Conservation (phyloP, 2,113 vertebrate genomes). For the Eurystomus gularis region DNA sequence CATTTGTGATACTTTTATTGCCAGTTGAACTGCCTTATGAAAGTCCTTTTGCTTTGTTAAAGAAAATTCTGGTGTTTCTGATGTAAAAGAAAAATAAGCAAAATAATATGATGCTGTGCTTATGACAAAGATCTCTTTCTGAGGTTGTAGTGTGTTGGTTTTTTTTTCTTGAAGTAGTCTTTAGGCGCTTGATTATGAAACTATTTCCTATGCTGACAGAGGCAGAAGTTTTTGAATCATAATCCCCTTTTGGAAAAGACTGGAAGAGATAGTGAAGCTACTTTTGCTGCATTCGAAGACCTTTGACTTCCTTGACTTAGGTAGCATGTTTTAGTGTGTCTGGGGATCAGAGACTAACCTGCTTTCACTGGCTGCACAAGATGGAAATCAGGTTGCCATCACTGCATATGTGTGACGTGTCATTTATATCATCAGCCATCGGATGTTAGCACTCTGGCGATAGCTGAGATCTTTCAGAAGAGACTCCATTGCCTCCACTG, state of each 20-base stretch:
- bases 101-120: not conserved
- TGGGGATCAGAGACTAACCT: not conserved
- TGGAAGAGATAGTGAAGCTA: not conserved
- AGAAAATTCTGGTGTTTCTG: not conserved
- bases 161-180: not conserved
- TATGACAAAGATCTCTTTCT: not conserved
- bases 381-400: not conserved
- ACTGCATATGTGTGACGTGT: not conserved
- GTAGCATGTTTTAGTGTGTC: not conserved
- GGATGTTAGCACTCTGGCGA: not conserved
- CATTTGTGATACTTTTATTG: not conserved
- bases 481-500: not conserved
- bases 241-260: not conserved
- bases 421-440: not conserved
- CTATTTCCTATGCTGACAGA: not conserved
- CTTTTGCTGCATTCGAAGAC: not conserved
- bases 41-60: not conserved
- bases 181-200: not conserved
- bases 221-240: not conserved
- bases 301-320: not conserved
- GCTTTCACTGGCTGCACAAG: not conserved
- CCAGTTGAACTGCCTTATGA: not conserved
- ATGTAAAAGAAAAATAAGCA: not conserved
- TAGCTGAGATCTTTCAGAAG: not conserved
- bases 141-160: not conserved